Percentiles rank a stretch among this genome's conserved stretches.
Conservation (phyloP, 2,113 vertebrate genomes). For the Mormyrus lacerda region DNA sequence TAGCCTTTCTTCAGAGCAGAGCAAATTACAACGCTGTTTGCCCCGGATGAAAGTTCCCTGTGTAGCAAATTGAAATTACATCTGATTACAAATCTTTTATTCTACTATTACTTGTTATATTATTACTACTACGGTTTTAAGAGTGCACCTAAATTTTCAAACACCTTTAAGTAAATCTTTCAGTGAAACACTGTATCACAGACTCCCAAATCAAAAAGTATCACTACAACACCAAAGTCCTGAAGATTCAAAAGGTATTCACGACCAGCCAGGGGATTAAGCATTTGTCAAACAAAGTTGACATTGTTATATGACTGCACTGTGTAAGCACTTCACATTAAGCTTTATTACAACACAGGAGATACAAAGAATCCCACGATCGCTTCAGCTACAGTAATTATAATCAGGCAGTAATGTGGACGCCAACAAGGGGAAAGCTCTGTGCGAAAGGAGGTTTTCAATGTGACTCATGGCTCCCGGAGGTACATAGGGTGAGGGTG, state of each 20-base stretch:
- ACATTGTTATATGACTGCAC: background rate
- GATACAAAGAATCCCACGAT: background rate
- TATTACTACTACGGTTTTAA: no score
- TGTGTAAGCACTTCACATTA: background rate
- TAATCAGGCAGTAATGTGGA: background rate
- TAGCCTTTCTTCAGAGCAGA: slow-evolving; percentile 80
- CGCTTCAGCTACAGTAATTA: background rate
- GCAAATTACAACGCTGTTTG: slow-evolving; percentile 66
- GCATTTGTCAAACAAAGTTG: background rate
- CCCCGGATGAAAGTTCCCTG: slow-evolving; percentile 58
- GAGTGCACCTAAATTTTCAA: background rate
- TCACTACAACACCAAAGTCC: background rate
- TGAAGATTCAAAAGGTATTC: background rate
- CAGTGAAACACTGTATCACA: background rate
- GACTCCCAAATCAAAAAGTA: background rate
- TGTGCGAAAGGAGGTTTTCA: background rate
- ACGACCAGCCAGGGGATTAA: background rate
- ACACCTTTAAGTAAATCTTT: background rate
- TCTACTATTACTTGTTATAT: background rate
- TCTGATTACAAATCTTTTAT: background rate
- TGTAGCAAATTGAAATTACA: background rate
- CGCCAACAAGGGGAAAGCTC: background rate
- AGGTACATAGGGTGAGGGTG: background rate
- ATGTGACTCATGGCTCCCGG: background rate
- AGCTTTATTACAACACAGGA: background rate